phyloP scores from a whole-genome alignment of 2,797 vertebrate genomes.

The Falco rusticolus region DNA sequence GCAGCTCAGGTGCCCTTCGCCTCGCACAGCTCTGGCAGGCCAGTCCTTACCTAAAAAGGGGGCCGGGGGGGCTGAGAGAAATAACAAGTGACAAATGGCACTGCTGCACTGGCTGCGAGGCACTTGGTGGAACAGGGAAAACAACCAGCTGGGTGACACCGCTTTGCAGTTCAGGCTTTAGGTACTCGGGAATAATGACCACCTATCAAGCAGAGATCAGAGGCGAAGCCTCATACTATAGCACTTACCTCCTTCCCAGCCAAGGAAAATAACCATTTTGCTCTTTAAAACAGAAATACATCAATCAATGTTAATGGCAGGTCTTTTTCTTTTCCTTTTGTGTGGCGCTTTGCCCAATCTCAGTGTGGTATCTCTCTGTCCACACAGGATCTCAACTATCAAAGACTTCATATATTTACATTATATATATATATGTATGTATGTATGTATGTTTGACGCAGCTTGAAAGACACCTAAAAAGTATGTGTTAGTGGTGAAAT shows the following conservation, averaged over 20 bases:
- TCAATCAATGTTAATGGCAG: slow-evolving; percentile 7
- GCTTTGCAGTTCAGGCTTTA: neutral
- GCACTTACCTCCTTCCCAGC: neutral
- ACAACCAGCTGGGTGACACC: rapidly evolving
- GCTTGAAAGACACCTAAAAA: neutral
- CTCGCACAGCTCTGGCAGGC: rapidly evolving
- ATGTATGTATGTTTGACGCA: neutral
- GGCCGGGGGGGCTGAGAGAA: neutral
- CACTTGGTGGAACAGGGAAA: neutral
- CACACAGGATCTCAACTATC: neutral
- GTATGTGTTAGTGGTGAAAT: neutral
- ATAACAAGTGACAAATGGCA: neutral
- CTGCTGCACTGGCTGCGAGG: neutral
- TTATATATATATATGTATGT: neutral
- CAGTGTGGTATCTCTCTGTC: neutral
- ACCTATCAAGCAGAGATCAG: neutral
- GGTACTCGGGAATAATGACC: neutral
- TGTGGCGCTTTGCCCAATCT: neutral
- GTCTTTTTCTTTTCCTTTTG: neutral
- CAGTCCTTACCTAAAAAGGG: neutral
- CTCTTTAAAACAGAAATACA: slow-evolving; percentile 32
- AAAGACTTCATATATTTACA: neutral
- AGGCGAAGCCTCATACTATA: neutral
- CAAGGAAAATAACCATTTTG: slow-evolving; percentile 3
- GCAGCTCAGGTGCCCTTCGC: rapidly evolving